Base-by-base conservation (phyloP, 2,113 vertebrate species). In the Myrmecobius fasciatus region DNA sequence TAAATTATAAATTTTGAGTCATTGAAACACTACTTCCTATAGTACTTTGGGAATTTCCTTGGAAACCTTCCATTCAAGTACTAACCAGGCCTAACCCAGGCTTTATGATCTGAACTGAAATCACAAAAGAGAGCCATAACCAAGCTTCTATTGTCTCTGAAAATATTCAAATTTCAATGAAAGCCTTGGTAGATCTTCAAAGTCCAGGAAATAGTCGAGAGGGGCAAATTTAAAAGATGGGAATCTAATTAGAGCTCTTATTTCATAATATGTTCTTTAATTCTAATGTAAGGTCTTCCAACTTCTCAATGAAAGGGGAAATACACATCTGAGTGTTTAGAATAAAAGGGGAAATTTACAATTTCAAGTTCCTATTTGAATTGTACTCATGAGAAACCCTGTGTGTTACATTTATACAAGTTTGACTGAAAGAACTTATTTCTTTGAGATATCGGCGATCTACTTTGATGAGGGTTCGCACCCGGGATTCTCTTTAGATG, bases 401-500 rank as follows among this genome's bases (percentile, higher is more conserved):
- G 8, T 28, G 10, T 28, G 25, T 49, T 31, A 90, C 89, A 31
- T 90, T 51, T 26, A 90, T 90, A 47, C 48, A 90, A 48, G 25
- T 90, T 49, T 51, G 46, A 90, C 36, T 24, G n/a, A 43, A 83
- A 83, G 67, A 43, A 83, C 67, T 83, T 43, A 83, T 43, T 83
- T 43, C 20, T 83, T 83, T 83, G n/a, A 43, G 67, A 90, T 93
- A 91, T 91, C 94, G 91, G 75, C 52, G 7, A 0, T 92, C 49
- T 51, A 36, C 91, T 52, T 25, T 6, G 3, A 56, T 28, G 25
- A 26, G 90, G 90, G 54, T 83, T 95, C 96, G 91, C 94, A 95
- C 92, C 91, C 91, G 94, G 96, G 94, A 88, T 96, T 96, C 97
- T 97, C 95, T 96, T 93, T 96, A 56, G 52, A 51, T 93, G 91